A percentile compares a stretch with the other conserved stretches of the same genome.
These are phyloP conservation scores for Pristionchus mayeri DNA, from an alignment of 2,888 invertebrate species.

Conservation along the genomic window DNA sequence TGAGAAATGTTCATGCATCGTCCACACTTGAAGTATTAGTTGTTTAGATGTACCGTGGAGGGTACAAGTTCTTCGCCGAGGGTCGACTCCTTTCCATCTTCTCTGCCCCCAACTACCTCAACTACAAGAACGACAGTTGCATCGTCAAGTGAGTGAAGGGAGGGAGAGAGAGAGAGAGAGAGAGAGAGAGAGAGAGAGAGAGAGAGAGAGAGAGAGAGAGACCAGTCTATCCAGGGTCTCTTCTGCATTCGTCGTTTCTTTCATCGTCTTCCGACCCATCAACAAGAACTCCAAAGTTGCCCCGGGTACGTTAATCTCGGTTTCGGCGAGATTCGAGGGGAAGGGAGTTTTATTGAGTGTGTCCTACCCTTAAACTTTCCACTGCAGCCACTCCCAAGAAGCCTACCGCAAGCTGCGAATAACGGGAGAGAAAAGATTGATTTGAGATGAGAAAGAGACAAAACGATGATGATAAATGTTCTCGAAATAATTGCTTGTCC, in stretches of 20 bases:
- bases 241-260: not conserved
- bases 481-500: not conserved
- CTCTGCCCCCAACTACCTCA: constrained; percentile 69
- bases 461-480: constrained; percentile 30
- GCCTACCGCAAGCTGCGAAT: not conserved
- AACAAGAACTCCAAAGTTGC: not conserved
- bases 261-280: constrained; percentile 34
- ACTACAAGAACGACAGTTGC: constrained; percentile 63
- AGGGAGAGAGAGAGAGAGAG: too few relatives aligned
- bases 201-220: too few relatives aligned
- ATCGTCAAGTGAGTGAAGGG: constrained; percentile 28
- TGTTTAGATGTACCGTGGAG: constrained; percentile 53
- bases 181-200: too few relatives aligned
- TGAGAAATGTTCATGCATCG: not conserved
- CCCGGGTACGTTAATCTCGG: not conserved
- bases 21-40: not conserved
- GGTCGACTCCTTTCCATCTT: constrained; percentile 69
- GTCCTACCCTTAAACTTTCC: too few relatives aligned
- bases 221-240: not conserved
- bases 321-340: too few relatives aligned
- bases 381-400: not conserved
- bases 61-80: constrained; percentile 62
- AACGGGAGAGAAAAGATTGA: not conserved
- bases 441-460: not conserved
- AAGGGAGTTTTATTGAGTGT: too few relatives aligned